These are phyloP conservation scores for Hydrocynus forskahlii DNA, from an alignment of 2,797 vertebrate genomes.

Conservation along the genomic window DNA sequence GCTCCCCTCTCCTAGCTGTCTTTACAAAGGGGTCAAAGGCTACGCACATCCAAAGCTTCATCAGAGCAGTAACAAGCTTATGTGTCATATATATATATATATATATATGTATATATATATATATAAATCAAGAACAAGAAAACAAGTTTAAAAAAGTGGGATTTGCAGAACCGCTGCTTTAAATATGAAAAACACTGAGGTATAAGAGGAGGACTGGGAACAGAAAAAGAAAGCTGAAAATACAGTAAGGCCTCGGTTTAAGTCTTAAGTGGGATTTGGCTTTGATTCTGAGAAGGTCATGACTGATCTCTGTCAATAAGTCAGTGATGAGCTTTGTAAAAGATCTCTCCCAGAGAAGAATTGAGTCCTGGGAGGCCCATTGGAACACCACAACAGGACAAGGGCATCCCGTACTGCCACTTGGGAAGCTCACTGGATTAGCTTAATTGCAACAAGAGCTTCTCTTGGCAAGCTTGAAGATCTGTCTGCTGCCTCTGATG, in stretches of 20 bases:
- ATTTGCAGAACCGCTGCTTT: neutral
- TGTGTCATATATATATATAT: too few species aligned
- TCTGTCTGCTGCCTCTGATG: constrained; percentile 26
- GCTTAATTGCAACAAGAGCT: constrained; percentile 38
- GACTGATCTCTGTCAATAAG: constrained; percentile 25
- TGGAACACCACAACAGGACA: constrained; percentile 17
- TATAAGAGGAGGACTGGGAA: neutral
- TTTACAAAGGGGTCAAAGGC: constrained; percentile 38
- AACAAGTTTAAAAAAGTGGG: too few species aligned
- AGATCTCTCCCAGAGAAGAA: constrained; percentile 13
- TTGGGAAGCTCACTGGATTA: constrained; percentile 45
- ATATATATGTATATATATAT: too few species aligned
- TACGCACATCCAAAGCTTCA: constrained; percentile 23
- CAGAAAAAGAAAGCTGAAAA: neutral
- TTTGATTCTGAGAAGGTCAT: constrained; percentile 37
- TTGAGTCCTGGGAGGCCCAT: constrained; percentile 8
- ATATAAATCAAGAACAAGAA: too few species aligned
- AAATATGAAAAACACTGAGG: neutral
- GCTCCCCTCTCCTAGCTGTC: neutral
- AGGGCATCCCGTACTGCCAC: constrained; percentile 35
- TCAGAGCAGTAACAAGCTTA: constrained; percentile 17
- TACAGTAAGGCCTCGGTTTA: neutral
- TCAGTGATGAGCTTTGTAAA: constrained; percentile 8
- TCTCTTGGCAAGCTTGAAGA: constrained; percentile 33
- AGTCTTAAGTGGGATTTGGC: neutral